Conservation (phyloP, 2,113 vertebrate species). For the Halichoerus grypus region DNA sequence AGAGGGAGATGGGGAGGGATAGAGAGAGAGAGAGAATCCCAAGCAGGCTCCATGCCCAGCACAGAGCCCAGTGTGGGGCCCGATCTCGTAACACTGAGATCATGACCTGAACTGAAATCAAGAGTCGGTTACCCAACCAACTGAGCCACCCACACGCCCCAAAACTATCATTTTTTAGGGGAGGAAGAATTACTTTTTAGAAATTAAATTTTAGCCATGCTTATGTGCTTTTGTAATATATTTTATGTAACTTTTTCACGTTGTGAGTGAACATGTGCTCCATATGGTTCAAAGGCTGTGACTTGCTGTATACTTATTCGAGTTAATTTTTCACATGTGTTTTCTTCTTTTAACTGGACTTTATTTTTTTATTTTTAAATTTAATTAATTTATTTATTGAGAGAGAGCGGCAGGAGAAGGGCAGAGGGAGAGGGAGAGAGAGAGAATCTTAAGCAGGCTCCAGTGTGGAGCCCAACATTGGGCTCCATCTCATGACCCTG, state of each 20-base stretch:
- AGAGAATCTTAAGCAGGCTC: background rate
- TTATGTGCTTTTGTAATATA: background rate
- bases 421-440: too few relatives aligned
- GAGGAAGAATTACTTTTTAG: background rate
- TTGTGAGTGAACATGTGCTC: background rate
- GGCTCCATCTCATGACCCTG: background rate
- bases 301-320: too few relatives aligned
- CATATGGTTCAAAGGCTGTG: too few relatives aligned
- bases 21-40: background rate
- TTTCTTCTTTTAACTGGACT: conserved; percentile 22
- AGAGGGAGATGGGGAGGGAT: background rate
- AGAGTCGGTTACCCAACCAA: too few relatives aligned
- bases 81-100: too few relatives aligned
- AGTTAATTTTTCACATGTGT: background rate
- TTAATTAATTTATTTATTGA: too few relatives aligned
- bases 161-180: background rate
- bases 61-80: too few relatives aligned
- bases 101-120: too few relatives aligned
- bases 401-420: too few relatives aligned
- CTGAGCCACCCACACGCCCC: too few relatives aligned
- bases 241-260: background rate
- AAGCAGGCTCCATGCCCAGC: too few relatives aligned
- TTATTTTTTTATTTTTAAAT: background rate
- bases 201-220: background rate
- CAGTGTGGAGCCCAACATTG: too few relatives aligned